Evolutionary conservation across 2,888 invertebrate species (phyloP).

Genomic region (Epicampocera succincta): DNA sequence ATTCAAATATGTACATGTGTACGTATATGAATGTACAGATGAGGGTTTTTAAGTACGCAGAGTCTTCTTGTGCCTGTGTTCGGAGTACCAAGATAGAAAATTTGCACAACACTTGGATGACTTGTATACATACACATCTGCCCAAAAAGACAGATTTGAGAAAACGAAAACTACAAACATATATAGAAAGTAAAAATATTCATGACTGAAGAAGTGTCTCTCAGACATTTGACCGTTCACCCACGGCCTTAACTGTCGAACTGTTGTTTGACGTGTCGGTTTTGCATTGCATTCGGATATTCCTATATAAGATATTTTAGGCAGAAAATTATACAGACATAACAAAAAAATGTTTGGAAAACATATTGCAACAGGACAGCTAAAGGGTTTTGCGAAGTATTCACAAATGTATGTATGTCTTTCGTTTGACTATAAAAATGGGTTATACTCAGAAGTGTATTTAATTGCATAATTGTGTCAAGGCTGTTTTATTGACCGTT

Average conservation of each 20-base stretch:
- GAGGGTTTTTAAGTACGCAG: constrained; percentile 23
- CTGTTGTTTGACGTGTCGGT: too few relatives aligned
- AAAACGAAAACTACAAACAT: neutral
- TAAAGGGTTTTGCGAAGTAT: too few relatives aligned
- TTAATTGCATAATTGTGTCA: too few relatives aligned
- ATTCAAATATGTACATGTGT: neutral
- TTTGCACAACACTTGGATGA: constrained; percentile 63
- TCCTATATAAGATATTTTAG: too few relatives aligned
- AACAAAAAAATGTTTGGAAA: too few relatives aligned
- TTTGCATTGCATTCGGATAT: too few relatives aligned
- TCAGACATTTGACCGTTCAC: neutral
- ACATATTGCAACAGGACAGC: too few relatives aligned
- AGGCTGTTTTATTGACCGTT: too few relatives aligned
- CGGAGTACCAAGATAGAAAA: constrained; percentile 38
- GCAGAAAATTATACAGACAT: too few relatives aligned
- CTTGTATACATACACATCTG: constrained; percentile 38
- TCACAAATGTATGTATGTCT: too few relatives aligned
- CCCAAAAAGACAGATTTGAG: neutral
- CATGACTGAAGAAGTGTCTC: constrained; percentile 14
- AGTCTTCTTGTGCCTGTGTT: constrained; percentile 5
- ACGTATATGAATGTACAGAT: constrained; percentile 24
- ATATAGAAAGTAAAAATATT: neutral
- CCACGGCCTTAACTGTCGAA: constrained; percentile 10
- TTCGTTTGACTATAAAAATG: too few relatives aligned
- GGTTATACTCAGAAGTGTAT: too few relatives aligned